Base-by-base conservation (phyloP, 2,797 vertebrate species). In the Malacoctenus gilli region DNA sequence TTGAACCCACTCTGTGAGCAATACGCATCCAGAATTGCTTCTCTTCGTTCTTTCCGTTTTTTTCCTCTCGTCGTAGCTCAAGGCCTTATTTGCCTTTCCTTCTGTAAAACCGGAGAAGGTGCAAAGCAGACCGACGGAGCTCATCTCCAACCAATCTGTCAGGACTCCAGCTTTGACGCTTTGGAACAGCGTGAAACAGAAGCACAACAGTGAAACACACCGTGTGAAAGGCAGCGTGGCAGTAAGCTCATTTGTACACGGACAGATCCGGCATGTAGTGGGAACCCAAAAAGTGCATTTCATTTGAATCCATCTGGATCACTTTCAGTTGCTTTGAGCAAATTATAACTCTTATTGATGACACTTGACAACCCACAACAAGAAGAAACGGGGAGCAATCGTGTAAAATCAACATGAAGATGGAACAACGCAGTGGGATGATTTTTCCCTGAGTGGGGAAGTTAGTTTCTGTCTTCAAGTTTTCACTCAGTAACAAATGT, bases 1-100 rank as follows among this genome's bases (percentile, higher is more conserved):
- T 64, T 76, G 79, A 59, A 75, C 48, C 58, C 68, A 65, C 53
- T 75, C 72, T 59, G 69, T n/a, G n/a, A n/a, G n/a, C n/a, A n/a
- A n/a, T n/a, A n/a, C n/a, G n/a, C n/a, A n/a, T n/a, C n/a, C n/a
- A n/a, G n/a, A 66, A 76, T 68, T 44, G 58, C 56, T 51, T 38
- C 44, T 62, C 20, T 49, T 28, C n/a, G 4, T 53, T 69, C 53
- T 60, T 70, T 46, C 0, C 31, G 28, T 68, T 57, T 15, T 9
- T 43, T 37, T 47, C 63, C n/a, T n/a, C n/a, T n/a, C n/a, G n/a
- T 46, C 8, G 5, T 13, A 37, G 74, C 74, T 53, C 39, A 23
- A 23, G 47, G 41, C 51, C 42, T 30, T 51, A 18, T 51, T 56
- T 31, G 15, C 32, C 28, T 35, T 16, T n/a, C 28, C 37, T 21